Base-by-base conservation (phyloP, 2,888 invertebrate species). In the Strigamia crassipes region DNA sequence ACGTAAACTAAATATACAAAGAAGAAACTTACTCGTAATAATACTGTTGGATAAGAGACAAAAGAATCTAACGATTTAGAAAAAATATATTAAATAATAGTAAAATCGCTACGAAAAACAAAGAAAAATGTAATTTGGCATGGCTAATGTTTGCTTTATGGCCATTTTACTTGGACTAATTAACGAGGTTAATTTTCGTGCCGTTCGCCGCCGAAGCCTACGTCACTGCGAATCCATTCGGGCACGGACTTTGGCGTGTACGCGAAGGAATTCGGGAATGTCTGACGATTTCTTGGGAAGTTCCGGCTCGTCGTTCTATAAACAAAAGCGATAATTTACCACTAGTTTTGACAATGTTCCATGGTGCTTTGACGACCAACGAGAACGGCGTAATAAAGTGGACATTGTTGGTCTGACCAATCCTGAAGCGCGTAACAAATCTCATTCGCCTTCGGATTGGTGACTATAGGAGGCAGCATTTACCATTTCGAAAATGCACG, bases 231-330 rank as follows among this genome's bases (percentile, higher is more conserved):
- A 84, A 77, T 88, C 88, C 86, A 88, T 87, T 84, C 89, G 88
- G 84, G 90, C 89, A 85, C 91, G 90, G 86, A 92, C 88, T 86
- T 91, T 92, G 86, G 92, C 92, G 86, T 92, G 90, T 80, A 91
- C 91, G 87, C 91, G 90, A 81, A 92, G 88, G 87, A 92, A 91
- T 87, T 92, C 92, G 31, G 82, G 83, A 51, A 82, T 83, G 27
- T 84, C 84, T n/a, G 83, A 81, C 27, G 84, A 84, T 51, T 84
- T 83, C 23, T 85, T 84, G 34, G 18, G 4, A 21, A 21, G 9
- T n/a, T 61, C 61, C 6, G 61, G 61, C 18, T 86, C 86, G 38
- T 84, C 78, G 84, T 85, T 86, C 84, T 87, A 86, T n/a, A n/a
- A n/a, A n/a, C n/a, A n/a, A n/a, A n/a, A n/a, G n/a, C n/a, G n/a